phyloP scores from a whole-genome alignment of 2,113 vertebrate species.

The Circaetus gallicus region DNA sequence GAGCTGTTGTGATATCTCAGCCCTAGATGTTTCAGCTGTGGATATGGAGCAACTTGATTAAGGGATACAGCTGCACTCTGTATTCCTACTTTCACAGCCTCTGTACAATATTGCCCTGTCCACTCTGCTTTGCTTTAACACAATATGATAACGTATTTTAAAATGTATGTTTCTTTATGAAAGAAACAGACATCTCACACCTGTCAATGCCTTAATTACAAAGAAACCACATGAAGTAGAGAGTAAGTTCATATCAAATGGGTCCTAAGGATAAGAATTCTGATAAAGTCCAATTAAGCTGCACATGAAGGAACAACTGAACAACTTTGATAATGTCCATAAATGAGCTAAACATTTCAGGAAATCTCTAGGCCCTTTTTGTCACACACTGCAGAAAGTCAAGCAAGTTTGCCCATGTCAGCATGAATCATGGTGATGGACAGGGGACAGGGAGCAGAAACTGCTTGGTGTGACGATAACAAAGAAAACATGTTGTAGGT shows the following conservation, averaged over 20 bases:
- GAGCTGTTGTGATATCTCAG: background rate
- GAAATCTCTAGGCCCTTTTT: background rate
- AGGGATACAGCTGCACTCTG: background rate
- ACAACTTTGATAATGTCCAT: background rate
- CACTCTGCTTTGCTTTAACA: background rate
- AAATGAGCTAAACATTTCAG: background rate
- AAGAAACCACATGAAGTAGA: background rate
- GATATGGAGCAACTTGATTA: background rate
- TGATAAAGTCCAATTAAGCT: background rate
- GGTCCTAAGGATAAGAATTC: background rate
- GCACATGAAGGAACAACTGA: background rate
- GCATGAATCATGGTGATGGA: background rate
- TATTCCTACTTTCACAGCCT: background rate
- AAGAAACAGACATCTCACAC: background rate
- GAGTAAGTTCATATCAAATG: background rate
- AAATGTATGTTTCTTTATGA: background rate
- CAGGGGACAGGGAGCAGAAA: background rate
- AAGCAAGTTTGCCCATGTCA: background rate
- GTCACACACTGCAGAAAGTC: background rate
- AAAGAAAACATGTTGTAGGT: fast-evolving
- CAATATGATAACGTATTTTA: background rate
- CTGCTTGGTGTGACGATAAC: background rate
- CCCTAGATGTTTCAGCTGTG: background rate
- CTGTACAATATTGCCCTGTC: background rate
- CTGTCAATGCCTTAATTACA: background rate